Percentiles rank a stretch among this genome's conserved stretches.
These are phyloP conservation scores for Acleris sparsana DNA, from an alignment of 2,888 invertebrate species.

Conservation along the genomic window DNA sequence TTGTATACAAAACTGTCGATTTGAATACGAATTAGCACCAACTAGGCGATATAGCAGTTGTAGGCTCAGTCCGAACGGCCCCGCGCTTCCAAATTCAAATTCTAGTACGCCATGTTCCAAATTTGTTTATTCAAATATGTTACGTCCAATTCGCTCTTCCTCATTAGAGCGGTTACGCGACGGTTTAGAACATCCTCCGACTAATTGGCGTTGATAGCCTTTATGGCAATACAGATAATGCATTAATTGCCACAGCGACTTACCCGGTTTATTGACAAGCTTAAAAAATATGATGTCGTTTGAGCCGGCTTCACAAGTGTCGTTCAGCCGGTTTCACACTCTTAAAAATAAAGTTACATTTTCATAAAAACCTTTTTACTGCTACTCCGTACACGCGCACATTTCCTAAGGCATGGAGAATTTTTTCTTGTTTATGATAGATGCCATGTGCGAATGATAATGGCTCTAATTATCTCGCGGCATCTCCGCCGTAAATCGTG, in stretches of 20 bases:
- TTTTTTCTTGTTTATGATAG: slow-evolving; percentile 23
- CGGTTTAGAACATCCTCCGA: slow-evolving; percentile 72
- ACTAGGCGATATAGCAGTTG: slow-evolving; percentile 6
- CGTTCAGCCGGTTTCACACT: slow-evolving; percentile 20
- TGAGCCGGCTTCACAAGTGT: slow-evolving; percentile 15
- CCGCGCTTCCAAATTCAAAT: slow-evolving; percentile 30
- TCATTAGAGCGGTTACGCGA: slow-evolving; percentile 70
- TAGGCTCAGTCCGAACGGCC: slow-evolving; percentile 4
- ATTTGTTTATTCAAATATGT: slow-evolving; percentile 56
- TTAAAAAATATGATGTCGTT: slow-evolving; percentile 26
- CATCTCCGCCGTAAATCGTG: slow-evolving; percentile 53
- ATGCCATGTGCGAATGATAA: slow-evolving; percentile 44
- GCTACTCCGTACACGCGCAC: slow-evolving; percentile 9
- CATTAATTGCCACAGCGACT: slow-evolving; percentile 58
- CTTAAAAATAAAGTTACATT: slow-evolving; percentile 10
- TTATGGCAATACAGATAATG: slow-evolving; percentile 36
- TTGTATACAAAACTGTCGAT: slow-evolving; percentile 23
- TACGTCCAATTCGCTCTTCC: slow-evolving; percentile 75
- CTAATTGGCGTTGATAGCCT: slow-evolving; percentile 37
- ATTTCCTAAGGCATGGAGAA: neutral
- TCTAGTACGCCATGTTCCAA: slow-evolving; percentile 43
- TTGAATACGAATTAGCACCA: slow-evolving; percentile 20
- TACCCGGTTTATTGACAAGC: slow-evolving; percentile 40
- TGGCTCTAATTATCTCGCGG: slow-evolving; percentile 50
- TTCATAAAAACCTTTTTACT: slow-evolving; percentile 17